Evolutionary conservation across 2,113 vertebrate genomes (phyloP).

Genomic region (Paralichthys olivaceus): DNA sequence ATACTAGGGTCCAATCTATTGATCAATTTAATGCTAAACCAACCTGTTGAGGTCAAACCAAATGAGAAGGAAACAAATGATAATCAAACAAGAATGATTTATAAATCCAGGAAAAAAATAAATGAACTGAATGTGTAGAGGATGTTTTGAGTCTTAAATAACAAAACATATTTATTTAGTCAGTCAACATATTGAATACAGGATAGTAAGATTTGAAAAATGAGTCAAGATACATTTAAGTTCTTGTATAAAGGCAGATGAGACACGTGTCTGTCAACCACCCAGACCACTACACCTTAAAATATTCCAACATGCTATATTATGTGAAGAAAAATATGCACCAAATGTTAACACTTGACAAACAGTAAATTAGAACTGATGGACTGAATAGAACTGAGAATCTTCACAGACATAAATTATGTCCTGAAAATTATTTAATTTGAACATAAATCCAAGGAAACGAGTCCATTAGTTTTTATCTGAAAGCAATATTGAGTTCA

Average conservation of each 20-base stretch:
- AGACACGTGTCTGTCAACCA: neutral
- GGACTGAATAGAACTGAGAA: neutral
- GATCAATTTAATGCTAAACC: constrained; percentile 5
- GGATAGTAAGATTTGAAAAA: no score
- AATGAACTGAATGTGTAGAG: neutral
- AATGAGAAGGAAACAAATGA: neutral
- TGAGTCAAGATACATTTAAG: no score
- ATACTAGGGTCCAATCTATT: constrained; percentile 2
- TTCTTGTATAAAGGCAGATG: neutral
- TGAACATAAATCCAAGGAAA: neutral
- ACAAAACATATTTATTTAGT: no score
- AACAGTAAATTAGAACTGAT: neutral
- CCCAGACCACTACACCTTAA: neutral
- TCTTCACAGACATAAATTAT: neutral
- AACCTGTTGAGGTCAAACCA: neutral
- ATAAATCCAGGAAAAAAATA: neutral
- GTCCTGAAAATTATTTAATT: neutral
- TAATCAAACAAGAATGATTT: neutral
- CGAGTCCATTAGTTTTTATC: neutral
- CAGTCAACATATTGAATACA: no score
- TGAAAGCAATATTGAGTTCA: neutral
- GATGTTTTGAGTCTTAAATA: neutral
- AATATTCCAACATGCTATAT: no score
- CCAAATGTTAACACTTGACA: neutral
- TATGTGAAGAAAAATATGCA: neutral